Percentiles rank a stretch among this genome's conserved stretches.
Conservation (phyloP, 1,140 invertebrate genomes). For the Cydia pomonella region DNA sequence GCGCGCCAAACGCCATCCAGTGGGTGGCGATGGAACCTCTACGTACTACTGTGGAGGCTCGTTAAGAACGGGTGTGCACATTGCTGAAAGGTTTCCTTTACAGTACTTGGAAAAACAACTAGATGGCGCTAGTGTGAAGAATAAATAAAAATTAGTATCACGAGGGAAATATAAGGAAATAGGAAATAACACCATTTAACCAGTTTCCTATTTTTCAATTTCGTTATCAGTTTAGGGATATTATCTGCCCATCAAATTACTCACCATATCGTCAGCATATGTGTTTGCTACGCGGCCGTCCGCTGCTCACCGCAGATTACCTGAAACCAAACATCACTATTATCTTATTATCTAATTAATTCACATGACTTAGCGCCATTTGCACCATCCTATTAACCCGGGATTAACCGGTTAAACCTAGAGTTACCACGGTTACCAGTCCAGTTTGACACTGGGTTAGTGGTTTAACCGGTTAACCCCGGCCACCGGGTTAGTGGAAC, state of each 20-base stretch:
- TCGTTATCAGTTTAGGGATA: too few relatives aligned
- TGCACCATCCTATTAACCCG: too few relatives aligned
- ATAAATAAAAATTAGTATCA: not conserved
- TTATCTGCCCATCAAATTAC: constrained; percentile 19
- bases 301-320: constrained; percentile 65
- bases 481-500: too few relatives aligned
- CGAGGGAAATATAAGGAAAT: too few relatives aligned
- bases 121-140: constrained; percentile 54
- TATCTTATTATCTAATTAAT: too few relatives aligned
- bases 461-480: too few relatives aligned
- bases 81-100: not conserved
- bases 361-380: too few relatives aligned
- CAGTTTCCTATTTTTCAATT: too few relatives aligned
- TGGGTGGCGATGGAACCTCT: constrained; percentile 42
- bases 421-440: too few relatives aligned
- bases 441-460: too few relatives aligned
- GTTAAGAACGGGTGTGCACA: not conserved
- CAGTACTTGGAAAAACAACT: constrained; percentile 6
- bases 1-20: constrained; percentile 48
- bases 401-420: too few relatives aligned
- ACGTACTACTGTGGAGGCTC: not conserved
- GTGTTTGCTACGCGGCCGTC: constrained; percentile 60
- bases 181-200: too few relatives aligned
- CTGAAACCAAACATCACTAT: constrained; percentile 49
- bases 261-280: constrained; percentile 78